Evolutionary conservation across 92 coral and sea anemone genomes (phyloP), one percentile per base, ranked within the genome.

Genomic region (Bergia puertoricense): DNA sequence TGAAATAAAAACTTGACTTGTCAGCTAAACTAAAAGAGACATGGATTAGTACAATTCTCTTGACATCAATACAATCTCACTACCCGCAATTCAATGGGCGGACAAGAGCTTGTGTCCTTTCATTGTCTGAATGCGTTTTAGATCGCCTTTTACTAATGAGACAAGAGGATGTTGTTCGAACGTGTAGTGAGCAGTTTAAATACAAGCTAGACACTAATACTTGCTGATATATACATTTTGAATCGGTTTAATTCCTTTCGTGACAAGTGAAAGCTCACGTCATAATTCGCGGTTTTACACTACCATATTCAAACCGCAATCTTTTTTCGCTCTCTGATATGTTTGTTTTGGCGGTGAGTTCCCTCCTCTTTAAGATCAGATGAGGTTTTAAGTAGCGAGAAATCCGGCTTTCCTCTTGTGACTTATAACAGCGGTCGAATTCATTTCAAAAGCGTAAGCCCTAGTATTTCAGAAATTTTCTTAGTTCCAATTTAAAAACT

Each of bases 331-430:
- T 73, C 62, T 56, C 36, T 11, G 45, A 36, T 44, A 14, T 84
- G 48, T 84, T 84, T 84, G 54, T 84, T 46, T 84, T 84, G 79
- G 78, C 79, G 69, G 67, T 46, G 16, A 50, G 7, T 13, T 71
- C 68, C 77, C 46, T 36, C 57, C 79, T 46, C 67, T 57, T 69
- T 51, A 45, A 48, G 43, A 74, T 50, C 65, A 48, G 23, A 83
- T 42, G 78, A 68, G 77, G 69, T 44, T 68, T 43, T 44, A 23
- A 69, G 77, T 83, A 48, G 44, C 79, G 7, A n/a, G 79, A 46
- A 56, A 71, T 84, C 36, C 43, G 86, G 50, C 75, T 81, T 42
- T 14, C 5, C 11, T 41, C 15, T 81, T 41, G 69, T 62, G 69
- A 76, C 80, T 45, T 76, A 76, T 11, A 76, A 14, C 50, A 76